Percentiles rank a stretch among this genome's conserved stretches.
Conservation (phyloP, 2,888 invertebrate genomes). For the Prenolepis imparis region DNA sequence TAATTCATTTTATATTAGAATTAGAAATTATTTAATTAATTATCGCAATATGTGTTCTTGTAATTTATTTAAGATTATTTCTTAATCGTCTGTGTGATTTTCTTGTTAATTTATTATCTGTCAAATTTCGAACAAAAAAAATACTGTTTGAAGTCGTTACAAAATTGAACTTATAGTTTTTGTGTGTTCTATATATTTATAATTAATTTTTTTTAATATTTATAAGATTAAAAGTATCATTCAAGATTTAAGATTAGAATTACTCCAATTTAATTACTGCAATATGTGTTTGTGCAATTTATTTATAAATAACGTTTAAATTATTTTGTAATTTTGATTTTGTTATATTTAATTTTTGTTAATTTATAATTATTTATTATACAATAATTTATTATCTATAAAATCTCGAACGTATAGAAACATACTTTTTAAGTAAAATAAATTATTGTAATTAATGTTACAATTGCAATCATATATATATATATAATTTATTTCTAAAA, state of each 20-base stretch:
- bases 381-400: too few species aligned
- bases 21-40: too few species aligned
- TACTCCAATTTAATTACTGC: too few species aligned
- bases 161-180: not conserved
- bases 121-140: not conserved
- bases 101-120: not conserved
- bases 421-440: too few species aligned
- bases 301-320: too few species aligned
- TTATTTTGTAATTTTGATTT: too few species aligned
- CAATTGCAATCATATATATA: not conserved
- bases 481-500: not conserved
- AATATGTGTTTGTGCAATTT: too few species aligned
- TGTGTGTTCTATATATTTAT: not conserved
- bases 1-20: conserved; percentile 61
- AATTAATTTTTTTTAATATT: not conserved
- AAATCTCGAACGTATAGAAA: too few species aligned
- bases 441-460: not conserved
- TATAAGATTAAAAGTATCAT: not conserved
- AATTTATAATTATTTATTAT: too few species aligned
- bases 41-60: not conserved
- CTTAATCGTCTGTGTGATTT: not conserved
- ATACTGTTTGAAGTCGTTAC: not conserved
- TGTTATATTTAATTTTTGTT: too few species aligned
- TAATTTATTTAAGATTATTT: not conserved
- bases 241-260: not conserved